Base-by-base conservation (phyloP, 1,140 invertebrate genomes). In the Trinorchestia longiramus region DNA sequence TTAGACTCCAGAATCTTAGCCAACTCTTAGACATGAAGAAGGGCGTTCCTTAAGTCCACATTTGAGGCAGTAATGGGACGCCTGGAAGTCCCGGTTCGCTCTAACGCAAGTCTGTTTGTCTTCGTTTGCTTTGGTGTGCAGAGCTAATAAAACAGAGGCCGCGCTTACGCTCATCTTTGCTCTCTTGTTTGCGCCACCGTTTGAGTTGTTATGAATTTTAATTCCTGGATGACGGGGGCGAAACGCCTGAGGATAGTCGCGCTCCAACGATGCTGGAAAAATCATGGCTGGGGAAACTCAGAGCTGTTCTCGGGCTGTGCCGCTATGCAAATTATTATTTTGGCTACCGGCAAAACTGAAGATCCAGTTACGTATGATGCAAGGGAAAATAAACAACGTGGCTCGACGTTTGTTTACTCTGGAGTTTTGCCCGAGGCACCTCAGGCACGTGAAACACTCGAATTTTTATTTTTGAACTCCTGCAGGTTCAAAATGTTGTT, bases 131-230 rank as follows among this genome's bases (percentile, higher is more conserved):
- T 92, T 47, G 92, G 92, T 94, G 92, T 45, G 92, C 44, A 43
- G 43, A 94, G 92, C 43, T 94, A 94, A 94, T 94, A 94, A 94
- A 94, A 94, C 43, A 8, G 44, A 45, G 8, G 8, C 0, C 3
- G 92, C 92, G 44, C 92, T 94, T 94, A 40, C 43, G 44, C 92
- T 40, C 19, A 94, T 45, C 92, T 94, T 94, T 47, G 92, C 92
- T 8, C 92, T 44, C 43, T 15, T 94, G 92, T 94, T 94, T 94
- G 44, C 92, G 11, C 36, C 43, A 15, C 43, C 92, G 92, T 94
- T 94, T 94, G 92, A 94, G 92, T 45, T 45, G 92, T 94, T 94
- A 94, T 94, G 92, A 94, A 94, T 94, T 94, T 94, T 94, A 45
- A 90, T 47, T 94, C 92, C 40, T 8, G 43, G 92, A 3, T 43